Evolutionary conservation across 2,888 invertebrate genomes (phyloP).

Genomic region (Sympetrum striolatum): DNA sequence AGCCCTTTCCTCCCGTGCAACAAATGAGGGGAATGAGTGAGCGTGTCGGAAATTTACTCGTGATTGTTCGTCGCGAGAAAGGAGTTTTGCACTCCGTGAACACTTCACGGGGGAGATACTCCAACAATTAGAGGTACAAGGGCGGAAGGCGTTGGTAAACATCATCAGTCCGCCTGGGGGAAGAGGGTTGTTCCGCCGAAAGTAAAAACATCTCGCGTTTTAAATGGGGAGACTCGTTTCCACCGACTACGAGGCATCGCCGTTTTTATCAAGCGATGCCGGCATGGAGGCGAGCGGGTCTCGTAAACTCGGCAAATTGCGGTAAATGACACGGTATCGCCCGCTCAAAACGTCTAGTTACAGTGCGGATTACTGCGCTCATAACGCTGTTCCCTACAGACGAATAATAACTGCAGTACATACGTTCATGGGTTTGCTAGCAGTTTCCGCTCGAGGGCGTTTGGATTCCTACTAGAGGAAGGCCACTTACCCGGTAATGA

Average conservation of each 20-base stretch:
- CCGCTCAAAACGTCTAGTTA: neutral
- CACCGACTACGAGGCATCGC: too few species aligned
- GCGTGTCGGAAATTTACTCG: neutral
- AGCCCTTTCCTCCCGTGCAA: neutral
- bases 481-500: neutral
- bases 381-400: neutral
- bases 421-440: neutral
- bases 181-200: too few species aligned
- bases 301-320: neutral
- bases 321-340: neutral
- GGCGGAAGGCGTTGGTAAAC: too few species aligned
- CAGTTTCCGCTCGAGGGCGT: neutral
- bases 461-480: neutral
- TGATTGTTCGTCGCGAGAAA: too few species aligned
- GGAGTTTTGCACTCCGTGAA: too few species aligned
- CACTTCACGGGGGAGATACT: too few species aligned
- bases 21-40: neutral
- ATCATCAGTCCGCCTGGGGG: too few species aligned
- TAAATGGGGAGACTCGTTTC: too few species aligned
- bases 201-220: too few species aligned
- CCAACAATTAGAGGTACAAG: too few species aligned
- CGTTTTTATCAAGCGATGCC: too few species aligned
- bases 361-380: neutral
- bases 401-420: neutral
- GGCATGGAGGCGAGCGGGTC: neutral